phyloP scores from a whole-genome alignment of 2,888 invertebrate genomes.

The Pomacea canaliculata region DNA sequence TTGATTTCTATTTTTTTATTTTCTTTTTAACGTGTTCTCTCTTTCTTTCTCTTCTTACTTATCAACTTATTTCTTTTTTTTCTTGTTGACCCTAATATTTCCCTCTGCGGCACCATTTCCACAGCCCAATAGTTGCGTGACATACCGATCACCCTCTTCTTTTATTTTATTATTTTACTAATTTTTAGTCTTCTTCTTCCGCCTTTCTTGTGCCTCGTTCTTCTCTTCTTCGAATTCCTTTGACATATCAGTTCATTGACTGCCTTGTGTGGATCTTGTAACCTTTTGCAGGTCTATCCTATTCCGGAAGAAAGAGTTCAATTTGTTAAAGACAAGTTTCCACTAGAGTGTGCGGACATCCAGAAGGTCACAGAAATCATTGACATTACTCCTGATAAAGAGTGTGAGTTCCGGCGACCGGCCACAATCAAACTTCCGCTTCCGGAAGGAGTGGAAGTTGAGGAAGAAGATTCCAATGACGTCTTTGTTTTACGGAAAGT shows the following conservation, averaged over 20 bases:
- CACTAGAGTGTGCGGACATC: conserved; percentile 57
- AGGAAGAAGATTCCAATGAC: conserved; percentile 35
- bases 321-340: conserved; percentile 48
- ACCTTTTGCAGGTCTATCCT: conserved; percentile 51
- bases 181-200: too few species aligned
- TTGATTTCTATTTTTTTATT: background rate
- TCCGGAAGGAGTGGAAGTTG: conserved; percentile 54
- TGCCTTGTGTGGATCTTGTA: background rate
- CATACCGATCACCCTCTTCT: too few species aligned
- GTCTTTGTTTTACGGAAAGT: conserved; percentile 59
- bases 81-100: too few species aligned
- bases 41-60: too few species aligned
- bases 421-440: conserved; percentile 67
- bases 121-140: too few species aligned
- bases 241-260: too few species aligned
- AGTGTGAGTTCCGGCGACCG: conserved; percentile 53
- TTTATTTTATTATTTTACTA: too few species aligned
- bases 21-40: background rate
- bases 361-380: conserved; percentile 59
- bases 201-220: too few species aligned
- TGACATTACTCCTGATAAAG: conserved; percentile 46
- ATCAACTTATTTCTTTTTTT: too few species aligned
- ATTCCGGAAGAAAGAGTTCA: conserved; percentile 53
- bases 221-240: too few species aligned
- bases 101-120: too few species aligned